Evolutionary conservation across 2,888 invertebrate genomes (phyloP), one percentile per base, ranked within the genome.

Genomic region (Metacarcinus magister): DNA sequence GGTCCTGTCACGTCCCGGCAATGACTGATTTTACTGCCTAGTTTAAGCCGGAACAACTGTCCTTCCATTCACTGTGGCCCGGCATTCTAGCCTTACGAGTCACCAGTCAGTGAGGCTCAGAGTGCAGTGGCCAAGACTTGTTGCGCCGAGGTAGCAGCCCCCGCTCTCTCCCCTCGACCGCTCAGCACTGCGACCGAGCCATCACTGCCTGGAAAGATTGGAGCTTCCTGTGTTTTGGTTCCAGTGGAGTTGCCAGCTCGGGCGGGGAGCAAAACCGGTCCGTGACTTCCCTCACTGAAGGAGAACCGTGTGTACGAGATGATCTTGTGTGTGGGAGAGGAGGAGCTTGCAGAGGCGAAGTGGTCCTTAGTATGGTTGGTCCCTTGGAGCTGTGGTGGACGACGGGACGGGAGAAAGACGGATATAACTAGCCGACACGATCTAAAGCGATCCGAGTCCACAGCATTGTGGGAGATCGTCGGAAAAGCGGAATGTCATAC

Each of bases 171-270:
- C 95, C 92, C 28, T 75, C 92, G 75, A 43, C 95, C 95, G 95
- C 95, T 95, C 95, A 92, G 92, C 82, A 60, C 95, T 46, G 95
- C 95, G 92, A 82, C 95, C 95, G 82, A 92, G 95, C 95, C 95
- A 95, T 82, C 92, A 95, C 95, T 95, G 95, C 92, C 95, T 95
- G 95, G 95, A 95, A 95, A 95, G 95, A 95, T 95, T 95, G 95
- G 92, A 67, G 95, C 95, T 95, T 95, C 95, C 95, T 95, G 95
- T 95, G 82, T 95, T 95, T 95, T 95, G 95, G 95, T 92, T 95
- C 95, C 95, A 95, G 95, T 10, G 60, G 82, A 10, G 95, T 95
- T 95, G 95, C 95, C 92, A 67, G 82, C 48, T 95, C 95, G 95
- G 23, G 39, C 95, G 46, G 94, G 39, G 39, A 13, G 46, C 32